These are phyloP conservation scores for Hyalella azteca DNA, from an alignment of 2,888 invertebrate species.

Conservation along the genomic window DNA sequence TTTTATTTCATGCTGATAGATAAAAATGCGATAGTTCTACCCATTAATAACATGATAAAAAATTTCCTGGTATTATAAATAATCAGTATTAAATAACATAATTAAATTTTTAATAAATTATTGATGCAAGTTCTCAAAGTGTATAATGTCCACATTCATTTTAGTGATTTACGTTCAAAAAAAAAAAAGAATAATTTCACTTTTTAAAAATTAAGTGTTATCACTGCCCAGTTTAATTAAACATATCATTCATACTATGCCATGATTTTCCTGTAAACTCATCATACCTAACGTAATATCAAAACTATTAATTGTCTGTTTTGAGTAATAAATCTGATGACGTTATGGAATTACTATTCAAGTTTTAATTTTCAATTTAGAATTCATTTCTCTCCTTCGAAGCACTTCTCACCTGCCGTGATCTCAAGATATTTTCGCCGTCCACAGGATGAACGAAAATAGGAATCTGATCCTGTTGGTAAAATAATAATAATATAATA, in stretches of 20 bases:
- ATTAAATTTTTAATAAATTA: not conserved
- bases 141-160: not conserved
- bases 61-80: not conserved
- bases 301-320: not conserved
- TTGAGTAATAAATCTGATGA: not conserved
- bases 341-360: not conserved
- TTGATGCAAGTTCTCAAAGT: not conserved
- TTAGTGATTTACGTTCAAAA: no score
- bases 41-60: not conserved
- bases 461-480: slow-evolving; percentile 27
- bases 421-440: not conserved
- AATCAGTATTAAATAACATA: not conserved
- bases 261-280: not conserved
- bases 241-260: not conserved
- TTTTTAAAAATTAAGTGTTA: no score
- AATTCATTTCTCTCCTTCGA: not conserved
- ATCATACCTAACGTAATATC: not conserved
- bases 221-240: no score
- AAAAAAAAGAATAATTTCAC: no score
- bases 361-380: not conserved
- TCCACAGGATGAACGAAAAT: slow-evolving; percentile 6
- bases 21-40: no score
- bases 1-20: no score
- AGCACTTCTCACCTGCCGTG: not conserved
- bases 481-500: no score